Percentiles rank a stretch among this genome's conserved stretches.
phyloP scores from a whole-genome alignment of 2,113 vertebrate genomes.

The Ictalurus furcatus region DNA sequence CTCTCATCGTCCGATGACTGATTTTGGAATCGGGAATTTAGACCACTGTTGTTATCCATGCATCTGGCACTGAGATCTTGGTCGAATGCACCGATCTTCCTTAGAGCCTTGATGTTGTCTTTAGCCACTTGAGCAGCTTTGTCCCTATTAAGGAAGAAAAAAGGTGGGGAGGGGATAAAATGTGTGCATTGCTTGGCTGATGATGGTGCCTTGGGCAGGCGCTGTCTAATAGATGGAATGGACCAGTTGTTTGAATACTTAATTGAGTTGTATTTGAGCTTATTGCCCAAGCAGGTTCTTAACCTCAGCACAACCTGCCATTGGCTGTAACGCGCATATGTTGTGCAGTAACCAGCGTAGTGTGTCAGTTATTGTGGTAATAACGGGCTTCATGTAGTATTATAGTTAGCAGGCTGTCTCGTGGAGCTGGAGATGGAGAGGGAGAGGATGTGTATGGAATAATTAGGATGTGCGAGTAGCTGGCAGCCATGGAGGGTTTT shows the following conservation, averaged over 20 bases:
- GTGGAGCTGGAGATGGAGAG: constrained; percentile 1
- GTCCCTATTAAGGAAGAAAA: background rate
- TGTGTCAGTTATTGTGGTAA: constrained; percentile 21
- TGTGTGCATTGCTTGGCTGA: background rate
- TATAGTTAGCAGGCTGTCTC: constrained; percentile 6
- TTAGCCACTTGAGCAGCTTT: constrained; percentile 31
- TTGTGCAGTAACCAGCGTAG: background rate
- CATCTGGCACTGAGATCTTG: background rate
- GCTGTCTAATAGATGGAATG: background rate
- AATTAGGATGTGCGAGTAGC: constrained; percentile 5
- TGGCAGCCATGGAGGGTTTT: constrained; percentile 29
- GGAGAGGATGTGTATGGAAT: constrained; percentile 8
- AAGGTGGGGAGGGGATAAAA: background rate
- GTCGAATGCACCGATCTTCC: background rate
- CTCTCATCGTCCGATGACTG: background rate
- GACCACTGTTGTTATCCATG: constrained; percentile 2
- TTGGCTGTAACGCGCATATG: background rate
- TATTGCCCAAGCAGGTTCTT: background rate
- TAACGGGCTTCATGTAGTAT: constrained; percentile 5
- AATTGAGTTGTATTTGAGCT: background rate
- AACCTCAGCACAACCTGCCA: background rate
- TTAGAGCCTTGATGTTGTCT: constrained; percentile 3
- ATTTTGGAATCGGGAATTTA: constrained; percentile 22
- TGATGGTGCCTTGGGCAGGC: background rate
- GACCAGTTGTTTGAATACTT: background rate